Evolutionary conservation across 2,797 vertebrate species (phyloP).

Genomic region (Ara ararauna): DNA sequence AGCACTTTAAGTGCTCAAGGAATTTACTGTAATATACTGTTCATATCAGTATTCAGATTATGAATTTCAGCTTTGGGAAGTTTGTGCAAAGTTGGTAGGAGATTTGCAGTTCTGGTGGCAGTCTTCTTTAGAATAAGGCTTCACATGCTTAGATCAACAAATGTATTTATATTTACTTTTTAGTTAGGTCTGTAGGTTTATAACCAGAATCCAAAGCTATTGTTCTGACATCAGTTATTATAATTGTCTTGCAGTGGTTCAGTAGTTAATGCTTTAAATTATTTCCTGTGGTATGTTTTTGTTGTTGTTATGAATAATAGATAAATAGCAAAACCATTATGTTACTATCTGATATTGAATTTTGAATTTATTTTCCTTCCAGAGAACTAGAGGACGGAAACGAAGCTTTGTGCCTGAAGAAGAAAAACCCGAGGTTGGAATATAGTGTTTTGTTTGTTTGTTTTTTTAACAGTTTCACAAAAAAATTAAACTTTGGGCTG

Average conservation of each 20-base stretch:
- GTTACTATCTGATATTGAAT: conserved; percentile 4
- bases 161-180: neutral
- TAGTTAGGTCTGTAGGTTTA: neutral
- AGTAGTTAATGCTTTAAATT: neutral
- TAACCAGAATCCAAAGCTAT: neutral
- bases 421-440: conserved; percentile 93
- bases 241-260: neutral
- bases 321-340: neutral
- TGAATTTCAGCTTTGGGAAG: neutral
- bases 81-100: neutral
- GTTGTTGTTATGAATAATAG: neutral
- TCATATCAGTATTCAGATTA: neutral
- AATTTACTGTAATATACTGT: neutral
- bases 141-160: neutral
- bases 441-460: conserved; percentile 50
- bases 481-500: conserved; percentile 39
- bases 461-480: conserved; percentile 18
- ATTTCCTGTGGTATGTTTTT: neutral
- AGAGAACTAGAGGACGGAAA: conserved; percentile 98
- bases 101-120: neutral
- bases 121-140: neutral
- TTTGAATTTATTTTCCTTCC: conserved; percentile 70
- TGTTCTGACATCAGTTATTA: neutral
- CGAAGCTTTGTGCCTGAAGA: conserved; percentile 91
- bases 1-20: neutral